Evolutionary conservation across 1,140 invertebrate genomes (phyloP).

Genomic region (Bombyx mandarina): DNA sequence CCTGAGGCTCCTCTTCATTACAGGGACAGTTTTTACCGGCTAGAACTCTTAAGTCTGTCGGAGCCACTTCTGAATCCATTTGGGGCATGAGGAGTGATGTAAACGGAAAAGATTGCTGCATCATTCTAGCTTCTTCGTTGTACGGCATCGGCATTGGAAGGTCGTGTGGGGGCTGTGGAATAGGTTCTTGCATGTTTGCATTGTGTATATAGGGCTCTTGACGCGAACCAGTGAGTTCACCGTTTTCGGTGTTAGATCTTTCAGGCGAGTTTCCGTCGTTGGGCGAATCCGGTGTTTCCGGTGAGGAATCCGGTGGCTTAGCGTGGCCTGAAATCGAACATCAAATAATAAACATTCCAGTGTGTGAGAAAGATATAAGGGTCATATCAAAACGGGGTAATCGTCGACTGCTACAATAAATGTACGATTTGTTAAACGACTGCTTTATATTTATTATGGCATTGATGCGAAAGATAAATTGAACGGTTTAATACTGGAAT

Average conservation of each 20-base stretch:
- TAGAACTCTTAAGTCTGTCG: slow-evolving; percentile 59
- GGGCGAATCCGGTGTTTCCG: slow-evolving; percentile 50
- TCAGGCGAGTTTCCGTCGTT: slow-evolving; percentile 47
- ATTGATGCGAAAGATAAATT: no score
- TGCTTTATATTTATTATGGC: no score
- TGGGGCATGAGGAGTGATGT: slow-evolving; percentile 44
- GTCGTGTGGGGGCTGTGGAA: slow-evolving; percentile 26
- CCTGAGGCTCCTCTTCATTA: slow-evolving; percentile 46
- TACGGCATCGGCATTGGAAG: slow-evolving; percentile 19
- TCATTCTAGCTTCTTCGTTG: slow-evolving; percentile 43
- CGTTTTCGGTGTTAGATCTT: slow-evolving; percentile 33
- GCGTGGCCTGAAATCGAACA: slow-evolving; percentile 21
- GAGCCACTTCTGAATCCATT: slow-evolving; percentile 42
- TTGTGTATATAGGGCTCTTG: slow-evolving; percentile 46
- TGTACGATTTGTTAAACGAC: no score
- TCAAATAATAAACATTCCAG: background rate
- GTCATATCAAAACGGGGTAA: background rate
- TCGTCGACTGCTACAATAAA: no score
- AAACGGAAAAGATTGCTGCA: slow-evolving; percentile 48
- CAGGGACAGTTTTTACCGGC: slow-evolving; percentile 46
- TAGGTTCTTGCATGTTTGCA: slow-evolving; percentile 18
- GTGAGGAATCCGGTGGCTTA: slow-evolving; percentile 54
- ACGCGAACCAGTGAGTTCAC: slow-evolving; percentile 43
- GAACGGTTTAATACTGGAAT: no score
- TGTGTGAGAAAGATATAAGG: background rate